Evolutionary conservation across 2,888 invertebrate genomes (phyloP).

Genomic region (Agonopterix alstromeriana): DNA sequence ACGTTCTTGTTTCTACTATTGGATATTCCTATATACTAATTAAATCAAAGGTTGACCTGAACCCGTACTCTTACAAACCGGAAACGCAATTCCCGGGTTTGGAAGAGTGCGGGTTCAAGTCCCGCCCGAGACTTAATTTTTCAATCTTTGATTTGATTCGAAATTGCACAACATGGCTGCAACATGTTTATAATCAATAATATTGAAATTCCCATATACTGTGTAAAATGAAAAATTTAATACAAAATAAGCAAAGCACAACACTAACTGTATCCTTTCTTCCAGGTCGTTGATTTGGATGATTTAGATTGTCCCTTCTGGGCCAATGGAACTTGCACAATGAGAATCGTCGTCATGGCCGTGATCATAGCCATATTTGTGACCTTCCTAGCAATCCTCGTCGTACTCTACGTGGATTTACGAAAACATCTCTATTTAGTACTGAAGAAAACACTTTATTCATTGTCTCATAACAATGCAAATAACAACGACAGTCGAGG

Average conservation of each 20-base stretch:
- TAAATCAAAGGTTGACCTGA: too few relatives aligned
- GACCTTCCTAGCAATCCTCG: constrained; percentile 1
- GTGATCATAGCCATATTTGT: neutral
- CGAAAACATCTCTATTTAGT: constrained; percentile 11
- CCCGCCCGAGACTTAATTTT: too few relatives aligned
- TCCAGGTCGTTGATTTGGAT: constrained; percentile 42
- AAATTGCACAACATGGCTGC: too few relatives aligned
- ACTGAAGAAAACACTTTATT: constrained; percentile 30
- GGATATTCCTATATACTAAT: neutral
- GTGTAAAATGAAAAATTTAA: too few relatives aligned
- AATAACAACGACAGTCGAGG: constrained; percentile 17
- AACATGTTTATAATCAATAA: too few relatives aligned
- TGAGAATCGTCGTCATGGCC: constrained; percentile 24
- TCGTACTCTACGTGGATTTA: constrained; percentile 2
- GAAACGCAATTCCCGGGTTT: too few relatives aligned
- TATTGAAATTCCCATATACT: neutral
- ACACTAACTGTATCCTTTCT: neutral
- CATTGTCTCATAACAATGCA: constrained; percentile 11
- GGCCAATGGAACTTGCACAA: constrained; percentile 38
- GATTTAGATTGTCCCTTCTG: constrained; percentile 40
- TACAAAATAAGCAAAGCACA: too few relatives aligned
- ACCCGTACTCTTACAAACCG: too few relatives aligned
- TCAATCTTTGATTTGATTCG: too few relatives aligned
- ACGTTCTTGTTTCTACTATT: neutral
- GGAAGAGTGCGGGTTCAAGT: too few relatives aligned